A percentile compares a stretch with the other conserved stretches of the same genome.
phyloP scores from a whole-genome alignment of 2,113 vertebrate species.

The Prietella phreatophila region DNA sequence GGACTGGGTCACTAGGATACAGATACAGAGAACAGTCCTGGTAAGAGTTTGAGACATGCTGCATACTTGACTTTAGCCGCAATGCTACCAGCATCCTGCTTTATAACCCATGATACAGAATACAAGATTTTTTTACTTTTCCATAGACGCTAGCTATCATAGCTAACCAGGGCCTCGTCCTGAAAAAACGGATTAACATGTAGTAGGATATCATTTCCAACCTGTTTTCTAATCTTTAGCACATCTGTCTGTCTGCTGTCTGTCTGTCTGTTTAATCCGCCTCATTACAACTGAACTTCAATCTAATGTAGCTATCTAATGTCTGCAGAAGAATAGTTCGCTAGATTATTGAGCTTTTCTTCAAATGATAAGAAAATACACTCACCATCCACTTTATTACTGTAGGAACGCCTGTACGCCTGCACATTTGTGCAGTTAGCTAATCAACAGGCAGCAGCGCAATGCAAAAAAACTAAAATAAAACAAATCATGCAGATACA shows the following conservation, averaged over 20 bases:
- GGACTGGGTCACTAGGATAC: not conserved
- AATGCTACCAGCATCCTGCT: not conserved
- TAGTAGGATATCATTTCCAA: not conserved
- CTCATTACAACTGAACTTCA: not conserved
- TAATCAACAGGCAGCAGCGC: no score
- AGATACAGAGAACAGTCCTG: not conserved
- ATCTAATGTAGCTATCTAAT: not conserved
- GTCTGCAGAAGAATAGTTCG: not conserved
- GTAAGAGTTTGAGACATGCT: not conserved
- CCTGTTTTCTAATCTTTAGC: not conserved
- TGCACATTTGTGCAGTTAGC: not conserved
- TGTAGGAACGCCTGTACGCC: not conserved
- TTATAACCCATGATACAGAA: not conserved
- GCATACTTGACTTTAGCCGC: not conserved
- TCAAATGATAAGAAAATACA: not conserved
- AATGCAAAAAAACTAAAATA: no score
- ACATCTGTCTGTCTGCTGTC: not conserved
- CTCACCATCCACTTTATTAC: not conserved
- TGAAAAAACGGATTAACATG: not conserved
- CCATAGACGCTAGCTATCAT: not conserved
- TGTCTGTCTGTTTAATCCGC: not conserved
- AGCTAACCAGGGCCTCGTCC: not conserved
- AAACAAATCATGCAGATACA: no score
- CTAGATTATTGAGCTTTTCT: not conserved
- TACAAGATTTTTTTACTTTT: not conserved